Evolutionary conservation across 2,888 invertebrate genomes (phyloP), one percentile per base, ranked within the genome.

Genomic region (Hyposoter didymator): DNA sequence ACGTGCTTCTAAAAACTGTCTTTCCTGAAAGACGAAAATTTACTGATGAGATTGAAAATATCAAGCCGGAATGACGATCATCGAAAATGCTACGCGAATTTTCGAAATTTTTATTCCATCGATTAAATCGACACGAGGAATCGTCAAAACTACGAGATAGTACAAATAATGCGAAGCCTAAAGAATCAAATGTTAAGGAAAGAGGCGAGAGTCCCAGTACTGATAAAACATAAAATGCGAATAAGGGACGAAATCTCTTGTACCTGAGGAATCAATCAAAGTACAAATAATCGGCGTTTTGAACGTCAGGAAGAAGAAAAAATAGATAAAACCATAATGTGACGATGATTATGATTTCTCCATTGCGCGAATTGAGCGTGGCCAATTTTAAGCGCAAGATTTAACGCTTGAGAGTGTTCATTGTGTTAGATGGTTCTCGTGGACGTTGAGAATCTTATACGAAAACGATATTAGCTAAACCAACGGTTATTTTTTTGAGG

Each of bases 251-350:
- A 64, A 78, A 78, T 78, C 64, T 70, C 64, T 69, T 35, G 81
- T 78, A 69, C 70, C 75, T 28, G 6, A 59, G 8, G 12, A 59
- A 59, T 28, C 52, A 82, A 75, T 74, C 52, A 70, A 70, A 85
- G 74, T 85, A 85, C 78, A 82, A 85, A 82, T 82, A 28, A 19
- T 70, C 28, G 69, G 64, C 64, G 82, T 74, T 69, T 64, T n/a
- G 17, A 78, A 78, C 78, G 72, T 76, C 22, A 2, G 22, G 72
- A 80, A 32, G 7, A n/a, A 8, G 78, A 74, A 45, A 32, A 43
- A 47, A 73, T 19, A 1, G 14, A 28, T 47, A 35, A 52, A 66
- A 28, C 12, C 52, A 49, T 45, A 45, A 49, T 2, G 66, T 81
- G 72, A 72, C 80, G 47, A 43, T 76, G 39, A 69, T 78, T 67